Evolutionary conservation across 1,140 invertebrate genomes (phyloP), one percentile per base, ranked within the genome.

Genomic region (Lysiphlebus fabarum): DNA sequence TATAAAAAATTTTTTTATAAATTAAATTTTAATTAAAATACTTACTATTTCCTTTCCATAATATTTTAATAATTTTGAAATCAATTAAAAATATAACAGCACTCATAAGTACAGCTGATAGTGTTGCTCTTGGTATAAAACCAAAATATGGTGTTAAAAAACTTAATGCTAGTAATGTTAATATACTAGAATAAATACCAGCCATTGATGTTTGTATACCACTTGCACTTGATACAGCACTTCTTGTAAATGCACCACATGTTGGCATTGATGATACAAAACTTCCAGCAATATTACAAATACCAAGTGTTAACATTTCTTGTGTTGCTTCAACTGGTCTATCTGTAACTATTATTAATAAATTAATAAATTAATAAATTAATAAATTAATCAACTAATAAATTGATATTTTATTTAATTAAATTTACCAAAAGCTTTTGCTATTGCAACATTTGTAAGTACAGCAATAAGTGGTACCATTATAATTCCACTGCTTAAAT

Each of bases 391-490:
- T n/a, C 33, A 9, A 17, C 37, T 7, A 14, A 26, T 42, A 42
- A 42, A n/a, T 6, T 12, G 26, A 33, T 11, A 42, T 34, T 34
- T 53, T 53, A 34, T 53, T n/a, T 45, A 11, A 50, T 58, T 53
- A 59, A 62, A 78, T 79, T 83, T 76, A 88, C 86, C 80, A 66
- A 90, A 91, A 54, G 87, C 85, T 79, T 91, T 92, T 3, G 88
- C 89, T 59, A 91, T 91, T 2, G 90, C 89, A 7, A 91, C 85
- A 64, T 90, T 90, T 34, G 89, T 88, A 45, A 91, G 77, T 42
- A 91, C 83, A 11, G 86, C 85, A 7, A 92, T 82, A 1, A 91
- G 66, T 10, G 90, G 89, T 33, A 90, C 75, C 0, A 91, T 80
- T n/a, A 89, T 67, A 14, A 91, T 76, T 2, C 87, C 88, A 5